Percentiles rank a stretch among this genome's conserved stretches.
phyloP scores from a whole-genome alignment of 2,888 invertebrate species.

The Melanostoma scalare region DNA sequence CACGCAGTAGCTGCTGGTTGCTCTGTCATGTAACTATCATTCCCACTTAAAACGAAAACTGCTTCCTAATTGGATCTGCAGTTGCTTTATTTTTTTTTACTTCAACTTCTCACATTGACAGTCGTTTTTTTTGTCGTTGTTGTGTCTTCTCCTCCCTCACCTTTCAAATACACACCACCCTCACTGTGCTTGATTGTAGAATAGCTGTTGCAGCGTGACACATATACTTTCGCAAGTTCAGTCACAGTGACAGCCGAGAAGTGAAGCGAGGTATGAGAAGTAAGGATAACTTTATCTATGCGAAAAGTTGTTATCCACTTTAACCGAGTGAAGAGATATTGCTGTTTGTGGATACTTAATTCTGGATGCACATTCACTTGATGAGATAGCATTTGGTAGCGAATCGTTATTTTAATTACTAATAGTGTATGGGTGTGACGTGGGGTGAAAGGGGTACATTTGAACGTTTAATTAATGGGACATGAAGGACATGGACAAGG shows the following conservation, averaged over 20 bases:
- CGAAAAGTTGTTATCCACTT: slow-evolving; percentile 57
- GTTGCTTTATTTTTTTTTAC: slow-evolving; percentile 29
- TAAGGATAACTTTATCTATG: slow-evolving; percentile 54
- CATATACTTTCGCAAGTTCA: slow-evolving; percentile 7
- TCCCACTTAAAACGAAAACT: slow-evolving; percentile 56
- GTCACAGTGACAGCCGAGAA: not conserved
- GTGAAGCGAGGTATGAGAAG: slow-evolving; percentile 14
- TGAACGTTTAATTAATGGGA: slow-evolving; percentile 38
- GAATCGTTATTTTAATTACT: slow-evolving; percentile 67
- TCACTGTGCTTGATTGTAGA: not conserved
- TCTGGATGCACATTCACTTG: slow-evolving; percentile 59
- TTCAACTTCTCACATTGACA: slow-evolving; percentile 30
- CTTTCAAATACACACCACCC: not conserved
- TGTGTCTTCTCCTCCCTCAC: not conserved
- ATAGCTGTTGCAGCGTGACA: slow-evolving; percentile 19
- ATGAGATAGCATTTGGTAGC: slow-evolving; percentile 63
- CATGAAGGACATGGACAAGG: slow-evolving; percentile 30
- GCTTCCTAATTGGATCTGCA: slow-evolving; percentile 65
- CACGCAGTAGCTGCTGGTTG: slow-evolving; percentile 39
- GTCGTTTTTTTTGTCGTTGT: slow-evolving; percentile 21
- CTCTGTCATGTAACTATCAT: slow-evolving; percentile 63
- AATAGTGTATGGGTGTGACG: slow-evolving; percentile 24
- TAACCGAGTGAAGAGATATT: slow-evolving; percentile 54
- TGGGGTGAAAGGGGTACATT: slow-evolving; percentile 9
- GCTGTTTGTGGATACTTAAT: slow-evolving; percentile 66